phyloP scores from a whole-genome alignment of 64 coral and sea anemone species.

The Cladopsammia gracilis region DNA sequence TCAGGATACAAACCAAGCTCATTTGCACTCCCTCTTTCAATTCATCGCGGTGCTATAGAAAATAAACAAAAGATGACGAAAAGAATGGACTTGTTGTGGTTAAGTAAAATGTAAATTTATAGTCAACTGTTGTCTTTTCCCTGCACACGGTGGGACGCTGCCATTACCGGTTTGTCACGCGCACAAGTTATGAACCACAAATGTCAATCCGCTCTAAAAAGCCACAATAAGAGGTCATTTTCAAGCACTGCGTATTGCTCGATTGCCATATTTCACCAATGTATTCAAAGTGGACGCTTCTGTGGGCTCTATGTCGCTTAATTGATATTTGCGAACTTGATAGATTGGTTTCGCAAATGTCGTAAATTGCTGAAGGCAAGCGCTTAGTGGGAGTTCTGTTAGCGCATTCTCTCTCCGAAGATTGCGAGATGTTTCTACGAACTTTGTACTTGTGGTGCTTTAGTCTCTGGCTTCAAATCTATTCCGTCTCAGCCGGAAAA shows the following conservation, averaged over 20 bases:
- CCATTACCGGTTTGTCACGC: neutral
- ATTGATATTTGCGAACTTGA: constrained; percentile 29
- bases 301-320: neutral
- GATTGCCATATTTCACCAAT: neutral
- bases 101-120: constrained; percentile 37
- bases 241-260: neutral
- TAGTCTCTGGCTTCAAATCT: neutral
- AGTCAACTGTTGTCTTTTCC: neutral
- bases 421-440: neutral
- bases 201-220: neutral
- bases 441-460: neutral
- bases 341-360: constrained; percentile 2
- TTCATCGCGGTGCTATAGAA: neutral
- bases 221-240: neutral
- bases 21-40: constrained; percentile 12
- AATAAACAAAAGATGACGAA: neutral
- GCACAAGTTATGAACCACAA: neutral
- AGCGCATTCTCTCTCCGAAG: neutral
- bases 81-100: constrained; percentile 23
- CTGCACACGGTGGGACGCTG: neutral
- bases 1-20: neutral
- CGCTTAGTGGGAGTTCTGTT: neutral
- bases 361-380: neutral
- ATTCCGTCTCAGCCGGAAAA: neutral
- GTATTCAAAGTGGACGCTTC: neutral